Base-by-base conservation (phyloP, 2,888 invertebrate genomes). In the Zeuzera pyrina region DNA sequence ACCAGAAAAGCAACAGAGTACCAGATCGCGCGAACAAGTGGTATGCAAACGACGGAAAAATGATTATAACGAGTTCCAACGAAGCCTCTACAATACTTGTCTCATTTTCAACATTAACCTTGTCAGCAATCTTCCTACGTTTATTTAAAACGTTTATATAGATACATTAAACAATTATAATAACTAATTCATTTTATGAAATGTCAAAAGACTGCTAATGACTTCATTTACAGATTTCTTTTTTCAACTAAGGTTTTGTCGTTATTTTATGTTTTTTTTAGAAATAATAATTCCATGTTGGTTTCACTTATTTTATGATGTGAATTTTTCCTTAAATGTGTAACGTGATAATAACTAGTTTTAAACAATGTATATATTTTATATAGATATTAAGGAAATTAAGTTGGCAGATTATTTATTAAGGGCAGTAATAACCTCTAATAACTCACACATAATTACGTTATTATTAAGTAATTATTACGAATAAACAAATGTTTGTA, bases 261-360 rank as follows among this genome's bases (percentile, higher is more conserved):
- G n/a, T n/a, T n/a, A n/a, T n/a, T 13, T 8, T 25, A 12, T 25
- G 5, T 22, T 11, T 12, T 12, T 12, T 25, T 4, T 12, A 6
- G 12, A 12, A 25, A 12, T 4, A 25, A 19, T 19, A 19, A 33
- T 35, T 40, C 39, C 41, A 41, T 32, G 45, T n/a, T n/a, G n/a
- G n/a, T n/a, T n/a, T n/a, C n/a, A 25, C 10, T 25, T 25, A 23
- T 22, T 15, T 34, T 34, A 15, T n/a, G n/a, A 31, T 25, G 12
- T 30, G 11, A 16, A 45, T 52, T 45, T 54, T 47, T 61, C 52
- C 55, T 62, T 53, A 62, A 64, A 57, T 65, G 60, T 68, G 81
- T 78, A 83, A 83, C 78, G 78, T 79, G 81, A 83, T 83, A 83
- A 83, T 83, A 83, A 83, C 67, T 83, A 83, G 81, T 53, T 49